Conservation (phyloP, 2,113 vertebrate genomes). For the Bungarus multicinctus region DNA sequence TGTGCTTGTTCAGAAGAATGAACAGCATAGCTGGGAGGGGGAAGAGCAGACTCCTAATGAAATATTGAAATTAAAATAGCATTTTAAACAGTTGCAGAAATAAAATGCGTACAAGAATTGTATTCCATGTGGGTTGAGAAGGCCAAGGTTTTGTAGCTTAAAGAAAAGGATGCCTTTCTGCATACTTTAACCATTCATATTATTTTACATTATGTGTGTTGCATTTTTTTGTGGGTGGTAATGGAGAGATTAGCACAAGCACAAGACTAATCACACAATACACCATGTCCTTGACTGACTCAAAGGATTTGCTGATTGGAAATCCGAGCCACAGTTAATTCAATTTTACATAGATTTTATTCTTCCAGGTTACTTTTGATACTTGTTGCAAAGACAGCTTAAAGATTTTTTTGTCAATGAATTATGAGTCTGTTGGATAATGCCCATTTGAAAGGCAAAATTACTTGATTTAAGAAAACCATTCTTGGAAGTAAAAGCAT, state of each 20-base stretch:
- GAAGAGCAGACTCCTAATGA: neutral
- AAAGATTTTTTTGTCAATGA: conserved; percentile 9
- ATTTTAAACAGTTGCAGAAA: conserved; percentile 20
- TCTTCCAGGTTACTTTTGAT: conserved; percentile 39
- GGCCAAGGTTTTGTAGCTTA: conserved; percentile 20
- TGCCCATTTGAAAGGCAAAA: conserved; percentile 15
- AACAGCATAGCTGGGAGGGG: neutral
- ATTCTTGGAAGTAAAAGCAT: conserved; percentile 5
- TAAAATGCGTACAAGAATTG: neutral
- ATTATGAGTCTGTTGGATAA: rapidly evolving
- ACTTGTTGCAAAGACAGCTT: conserved; percentile 37
- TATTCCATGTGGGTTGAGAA: neutral
- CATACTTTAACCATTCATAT: neutral
- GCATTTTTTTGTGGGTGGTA: neutral
- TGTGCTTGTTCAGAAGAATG: neutral
- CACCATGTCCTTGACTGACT: conserved; percentile 51
- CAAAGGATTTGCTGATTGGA: conserved; percentile 55
- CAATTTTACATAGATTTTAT: conserved; percentile 63
- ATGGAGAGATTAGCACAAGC: neutral
- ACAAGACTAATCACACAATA: conserved; percentile 2
- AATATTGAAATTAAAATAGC: neutral
- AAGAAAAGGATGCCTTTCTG: neutral
- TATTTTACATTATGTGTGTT: conserved; percentile 18
- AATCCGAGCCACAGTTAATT: conserved; percentile 60
- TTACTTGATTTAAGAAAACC: neutral